Percentiles rank a stretch among this genome's conserved stretches.
Evolutionary conservation across 37 sponge, comb jelly and placozoan genomes (phyloP).

Genomic region (Axinella damicornis): DNA sequence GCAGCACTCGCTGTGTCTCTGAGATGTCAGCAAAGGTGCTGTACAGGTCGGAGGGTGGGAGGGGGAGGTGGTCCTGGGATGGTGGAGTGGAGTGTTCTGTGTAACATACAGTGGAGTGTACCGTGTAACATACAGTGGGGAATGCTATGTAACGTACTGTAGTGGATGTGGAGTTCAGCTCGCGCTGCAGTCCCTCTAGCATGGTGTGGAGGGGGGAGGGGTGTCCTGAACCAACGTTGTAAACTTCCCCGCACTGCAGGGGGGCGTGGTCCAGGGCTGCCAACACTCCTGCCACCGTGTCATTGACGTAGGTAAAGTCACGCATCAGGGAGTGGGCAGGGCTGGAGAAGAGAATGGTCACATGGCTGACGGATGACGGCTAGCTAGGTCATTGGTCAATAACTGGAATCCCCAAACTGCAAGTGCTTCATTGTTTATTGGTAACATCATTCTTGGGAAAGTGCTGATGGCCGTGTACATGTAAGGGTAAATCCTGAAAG

Average conservation of each 20-base stretch:
- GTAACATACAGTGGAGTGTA: too few relatives aligned
- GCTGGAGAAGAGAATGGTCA: conserved; percentile 7
- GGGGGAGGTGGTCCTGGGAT: conserved; percentile 55
- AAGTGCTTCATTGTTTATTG: neutral
- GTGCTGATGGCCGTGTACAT: too few relatives aligned
- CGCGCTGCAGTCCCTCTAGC: conserved; percentile 55
- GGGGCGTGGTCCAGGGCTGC: conserved; percentile 55
- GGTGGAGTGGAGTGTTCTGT: neutral
- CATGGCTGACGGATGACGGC: neutral
- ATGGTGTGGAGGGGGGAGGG: conserved; percentile 47
- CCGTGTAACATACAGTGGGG: too few relatives aligned
- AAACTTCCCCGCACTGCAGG: conserved; percentile 63
- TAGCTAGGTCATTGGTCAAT: neutral
- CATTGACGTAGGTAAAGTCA: conserved; percentile 84
- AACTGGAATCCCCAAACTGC: neutral
- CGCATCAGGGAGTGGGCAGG: conserved; percentile 35
- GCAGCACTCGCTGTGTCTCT: conserved; percentile 31
- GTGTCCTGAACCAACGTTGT: conserved; percentile 72
- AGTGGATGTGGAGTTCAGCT: conserved; percentile 51
- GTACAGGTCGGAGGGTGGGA: conserved; percentile 60
- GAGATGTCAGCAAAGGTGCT: conserved; percentile 70
- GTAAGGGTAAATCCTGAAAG: too few relatives aligned
- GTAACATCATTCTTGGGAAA: too few relatives aligned
- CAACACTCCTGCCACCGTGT: conserved; percentile 62
- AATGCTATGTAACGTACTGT: too few relatives aligned